Evolutionary conservation across 1,140 invertebrate species (phyloP), one percentile per base, ranked within the genome.

Genomic region (Diorhabda elongata): DNA sequence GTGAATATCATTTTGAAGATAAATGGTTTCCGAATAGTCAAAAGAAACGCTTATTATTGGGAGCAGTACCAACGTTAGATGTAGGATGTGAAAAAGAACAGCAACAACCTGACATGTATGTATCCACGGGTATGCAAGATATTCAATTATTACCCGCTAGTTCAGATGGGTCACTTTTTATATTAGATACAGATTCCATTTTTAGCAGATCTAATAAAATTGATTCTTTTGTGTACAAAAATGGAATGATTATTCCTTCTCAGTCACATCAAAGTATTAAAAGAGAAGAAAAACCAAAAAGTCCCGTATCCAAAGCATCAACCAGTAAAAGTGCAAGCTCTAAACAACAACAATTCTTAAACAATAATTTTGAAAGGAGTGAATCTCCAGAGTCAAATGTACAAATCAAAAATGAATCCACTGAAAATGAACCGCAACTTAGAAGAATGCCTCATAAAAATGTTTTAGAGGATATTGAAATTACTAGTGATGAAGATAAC

Each of bases 1-100:
- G 86, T 76, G 83, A 86, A 75, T 78, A 84, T 66, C 86, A 87
- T 76, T 87, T 87, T 76, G 81, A 81, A 73, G 79, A 83, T 66
- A 79, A 83, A 65, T 82, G 79, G 76, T 87, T 87, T 77, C 84
- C 85, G 79, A 87, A 84, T 71, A 77, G 76, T 47, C 81, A 81
- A 71, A 78, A 74, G 60, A 79, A 79, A 64, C 64, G 80, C 5
- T 68, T 81, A 58, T 60, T 79, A 5, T 76, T 76, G 60, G 70
- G 73, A 62, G 80, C 80, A 9, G 63, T 81, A 61, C 80, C 80
- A 42, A 81, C 77, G 44, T 63, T 81, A 60, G 77, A 80, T 71
- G 73, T 69, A 26, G 78, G 75, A 42, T 74, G 68, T 69, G 72
- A 70, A 2, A 45, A 67, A 44, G 42, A 65, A 64, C 6, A 11